Percentiles rank a stretch among this genome's conserved stretches.
Conservation (phyloP, 2,113 vertebrate genomes). For the Elgaria multicarinata region DNA sequence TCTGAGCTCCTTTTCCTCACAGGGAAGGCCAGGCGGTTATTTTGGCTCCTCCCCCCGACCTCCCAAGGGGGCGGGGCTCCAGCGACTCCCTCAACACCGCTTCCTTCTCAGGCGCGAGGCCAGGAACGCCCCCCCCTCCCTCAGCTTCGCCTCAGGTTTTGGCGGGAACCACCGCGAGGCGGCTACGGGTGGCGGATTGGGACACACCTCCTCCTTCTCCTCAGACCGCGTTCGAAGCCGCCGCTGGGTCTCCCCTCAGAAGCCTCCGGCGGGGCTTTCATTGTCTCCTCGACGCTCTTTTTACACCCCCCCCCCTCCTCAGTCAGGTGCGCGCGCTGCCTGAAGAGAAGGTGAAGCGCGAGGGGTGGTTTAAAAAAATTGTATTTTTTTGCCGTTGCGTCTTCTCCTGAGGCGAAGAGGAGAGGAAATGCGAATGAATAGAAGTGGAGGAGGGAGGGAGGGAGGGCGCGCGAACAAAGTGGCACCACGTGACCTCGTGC, state of each 20-base stretch:
- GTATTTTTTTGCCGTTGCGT: not conserved
- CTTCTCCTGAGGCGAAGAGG: not conserved
- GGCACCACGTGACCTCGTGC: accelerated
- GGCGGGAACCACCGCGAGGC: not conserved
- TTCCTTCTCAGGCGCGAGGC: not conserved
- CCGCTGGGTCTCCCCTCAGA: not conserved
- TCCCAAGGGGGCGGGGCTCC: not conserved
- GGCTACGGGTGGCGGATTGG: not conserved
- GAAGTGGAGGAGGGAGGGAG: not conserved
- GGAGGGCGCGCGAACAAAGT: accelerated
- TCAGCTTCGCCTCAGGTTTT: not conserved
- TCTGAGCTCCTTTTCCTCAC: too few species aligned
- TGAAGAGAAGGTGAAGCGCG: too few species aligned
- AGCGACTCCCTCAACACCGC: not conserved
- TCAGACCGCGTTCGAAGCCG: not conserved
- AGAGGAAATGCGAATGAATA: not conserved
- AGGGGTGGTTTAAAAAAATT: not conserved
- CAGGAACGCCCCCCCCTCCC: not conserved
- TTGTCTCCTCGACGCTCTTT: not conserved
- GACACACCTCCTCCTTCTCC: not conserved
- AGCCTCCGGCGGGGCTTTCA: not conserved
- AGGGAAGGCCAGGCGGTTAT: accelerated
- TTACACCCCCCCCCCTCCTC: not conserved
- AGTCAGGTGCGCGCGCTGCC: not conserved
- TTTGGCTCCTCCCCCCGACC: not conserved